phyloP scores from a whole-genome alignment of 2,113 vertebrate genomes.

The Otolemur garnettii region DNA sequence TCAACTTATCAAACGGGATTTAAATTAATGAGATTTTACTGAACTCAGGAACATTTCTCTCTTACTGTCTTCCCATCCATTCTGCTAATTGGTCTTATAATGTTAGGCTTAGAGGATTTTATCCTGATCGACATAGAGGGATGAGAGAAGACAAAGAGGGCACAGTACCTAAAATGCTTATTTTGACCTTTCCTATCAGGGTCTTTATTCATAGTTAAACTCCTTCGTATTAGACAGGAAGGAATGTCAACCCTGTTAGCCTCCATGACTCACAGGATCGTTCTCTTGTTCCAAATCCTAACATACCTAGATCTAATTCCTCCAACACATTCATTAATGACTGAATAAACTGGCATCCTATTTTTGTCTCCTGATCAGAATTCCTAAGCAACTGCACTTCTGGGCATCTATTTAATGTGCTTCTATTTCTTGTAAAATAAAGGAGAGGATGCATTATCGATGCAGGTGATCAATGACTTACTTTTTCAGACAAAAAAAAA shows the following conservation, averaged over 20 bases:
- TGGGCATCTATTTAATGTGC: conserved; percentile 21
- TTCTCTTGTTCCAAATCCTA: background rate
- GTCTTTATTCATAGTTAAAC: conserved; percentile 49
- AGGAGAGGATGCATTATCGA: background rate
- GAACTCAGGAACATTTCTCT: conserved; percentile 61
- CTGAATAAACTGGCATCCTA: background rate
- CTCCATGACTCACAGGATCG: background rate
- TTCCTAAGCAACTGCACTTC: background rate
- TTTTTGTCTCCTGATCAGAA: conserved; percentile 40
- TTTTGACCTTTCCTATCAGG: conserved; percentile 69
- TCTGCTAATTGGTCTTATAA: conserved; percentile 70
- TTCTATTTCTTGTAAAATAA: conserved; percentile 48
- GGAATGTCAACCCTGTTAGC: background rate
- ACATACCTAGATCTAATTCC: background rate
- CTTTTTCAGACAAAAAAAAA: background rate
- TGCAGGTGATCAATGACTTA: conserved; percentile 24
- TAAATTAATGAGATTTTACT: conserved; percentile 75
- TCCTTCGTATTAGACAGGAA: background rate
- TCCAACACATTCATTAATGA: background rate
- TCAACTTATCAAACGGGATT: conserved; percentile 56
- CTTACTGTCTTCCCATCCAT: conserved; percentile 72
- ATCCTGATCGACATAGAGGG: background rate
- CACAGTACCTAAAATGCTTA: conserved; percentile 12
- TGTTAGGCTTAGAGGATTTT: conserved; percentile 58
- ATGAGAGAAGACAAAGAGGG: conserved; percentile 31